Percentiles rank a stretch among this genome's conserved stretches.
phyloP scores from a whole-genome alignment of 2,113 vertebrate genomes.

The Ptyas mucosa region DNA sequence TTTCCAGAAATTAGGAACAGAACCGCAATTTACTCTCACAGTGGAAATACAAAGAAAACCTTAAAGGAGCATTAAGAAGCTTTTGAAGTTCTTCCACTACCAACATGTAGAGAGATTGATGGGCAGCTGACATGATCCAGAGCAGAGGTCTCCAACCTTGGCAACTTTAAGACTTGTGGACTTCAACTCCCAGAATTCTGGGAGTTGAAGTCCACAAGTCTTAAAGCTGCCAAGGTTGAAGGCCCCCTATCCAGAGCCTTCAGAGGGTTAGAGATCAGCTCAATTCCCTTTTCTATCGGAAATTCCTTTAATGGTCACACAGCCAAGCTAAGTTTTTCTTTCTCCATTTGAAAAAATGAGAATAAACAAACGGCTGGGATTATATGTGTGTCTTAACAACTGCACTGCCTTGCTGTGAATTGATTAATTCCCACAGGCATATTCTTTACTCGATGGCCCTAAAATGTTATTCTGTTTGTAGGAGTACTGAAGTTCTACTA shows the following conservation, averaged over 20 bases:
- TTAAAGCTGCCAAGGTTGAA: no score
- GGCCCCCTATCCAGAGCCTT: background rate
- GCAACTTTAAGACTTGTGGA: no score
- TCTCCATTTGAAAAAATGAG: background rate
- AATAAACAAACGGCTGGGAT: background rate
- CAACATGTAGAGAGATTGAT: background rate
- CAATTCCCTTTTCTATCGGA: background rate
- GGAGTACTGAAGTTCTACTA: background rate
- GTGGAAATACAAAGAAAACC: background rate
- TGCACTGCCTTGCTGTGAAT: background rate
- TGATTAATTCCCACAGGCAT: background rate
- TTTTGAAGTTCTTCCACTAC: background rate
- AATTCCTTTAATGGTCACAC: background rate
- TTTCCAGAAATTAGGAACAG: background rate
- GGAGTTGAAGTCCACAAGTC: no score
- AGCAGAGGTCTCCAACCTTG: background rate
- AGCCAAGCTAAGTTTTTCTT: background rate
- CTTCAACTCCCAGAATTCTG: no score
- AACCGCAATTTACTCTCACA: background rate
- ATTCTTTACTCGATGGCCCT: background rate
- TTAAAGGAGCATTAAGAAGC: background rate
- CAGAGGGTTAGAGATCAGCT: background rate
- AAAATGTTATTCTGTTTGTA: background rate
- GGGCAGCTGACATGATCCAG: background rate
- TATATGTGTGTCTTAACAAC: background rate